Evolutionary conservation across 2,888 invertebrate species (phyloP).

Genomic region (Deilephila porcellus): DNA sequence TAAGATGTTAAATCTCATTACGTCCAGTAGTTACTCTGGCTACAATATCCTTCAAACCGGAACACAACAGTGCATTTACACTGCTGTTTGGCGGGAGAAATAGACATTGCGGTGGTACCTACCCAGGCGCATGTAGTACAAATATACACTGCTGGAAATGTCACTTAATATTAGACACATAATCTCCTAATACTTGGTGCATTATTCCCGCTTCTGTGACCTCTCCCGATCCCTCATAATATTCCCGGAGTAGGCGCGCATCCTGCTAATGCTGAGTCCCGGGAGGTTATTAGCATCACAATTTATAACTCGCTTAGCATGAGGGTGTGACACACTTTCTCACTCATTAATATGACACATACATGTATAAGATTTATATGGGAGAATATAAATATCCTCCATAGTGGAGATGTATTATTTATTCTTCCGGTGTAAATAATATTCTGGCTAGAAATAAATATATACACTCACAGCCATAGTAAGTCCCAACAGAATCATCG

Average conservation of each 20-base stretch:
- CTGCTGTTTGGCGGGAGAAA: no score
- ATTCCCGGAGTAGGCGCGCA: conserved; percentile 23
- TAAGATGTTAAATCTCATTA: no score
- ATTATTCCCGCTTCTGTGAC: conserved; percentile 10
- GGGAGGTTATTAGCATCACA: conserved; percentile 34
- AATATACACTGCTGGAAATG: background rate
- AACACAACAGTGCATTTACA: no score
- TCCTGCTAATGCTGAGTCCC: conserved; percentile 19
- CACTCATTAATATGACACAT: conserved; percentile 9
- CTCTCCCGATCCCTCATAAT: conserved; percentile 1
- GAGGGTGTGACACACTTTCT: conserved; percentile 35
- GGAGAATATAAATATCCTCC: background rate
- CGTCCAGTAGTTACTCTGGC: no score
- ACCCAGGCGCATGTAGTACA: background rate
- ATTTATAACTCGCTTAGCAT: conserved; percentile 29
- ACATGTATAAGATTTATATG: background rate
- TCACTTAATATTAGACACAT: background rate
- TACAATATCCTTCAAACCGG: no score
- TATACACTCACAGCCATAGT: no score
- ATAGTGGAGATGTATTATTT: no score
- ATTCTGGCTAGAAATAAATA: no score
- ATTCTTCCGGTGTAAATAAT: no score
- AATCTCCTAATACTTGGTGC: no score
- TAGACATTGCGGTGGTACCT: no score
- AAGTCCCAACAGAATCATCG: no score